phyloP scores from a whole-genome alignment of 2,113 vertebrate species.

The Thymallus thymallus region DNA sequence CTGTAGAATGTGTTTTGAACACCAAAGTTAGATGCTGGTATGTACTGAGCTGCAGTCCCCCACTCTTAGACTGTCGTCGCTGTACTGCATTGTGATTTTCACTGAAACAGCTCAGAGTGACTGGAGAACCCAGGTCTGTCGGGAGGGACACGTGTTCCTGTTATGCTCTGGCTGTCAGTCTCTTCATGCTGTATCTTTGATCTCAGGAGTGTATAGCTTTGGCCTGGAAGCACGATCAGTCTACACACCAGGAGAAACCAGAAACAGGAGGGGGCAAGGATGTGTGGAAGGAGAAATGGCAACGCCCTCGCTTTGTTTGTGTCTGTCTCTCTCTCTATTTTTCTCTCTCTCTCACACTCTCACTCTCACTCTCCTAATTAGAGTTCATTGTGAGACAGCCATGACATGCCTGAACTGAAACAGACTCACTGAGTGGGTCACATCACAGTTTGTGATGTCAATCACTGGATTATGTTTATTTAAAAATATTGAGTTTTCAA shows the following conservation, averaged over 20 bases:
- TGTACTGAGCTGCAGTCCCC: conserved; percentile 22
- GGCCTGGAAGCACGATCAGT: conserved; percentile 50
- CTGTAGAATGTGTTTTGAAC: conserved; percentile 28
- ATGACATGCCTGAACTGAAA: background rate
- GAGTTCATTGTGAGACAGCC: background rate
- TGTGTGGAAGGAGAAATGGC: conserved; percentile 36
- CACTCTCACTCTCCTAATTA: background rate
- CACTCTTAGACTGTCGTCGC: conserved; percentile 37
- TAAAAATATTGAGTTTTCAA: too few species aligned
- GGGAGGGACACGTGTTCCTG: too few species aligned
- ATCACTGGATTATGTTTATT: too few species aligned
- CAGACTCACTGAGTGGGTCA: background rate
- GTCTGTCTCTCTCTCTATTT: background rate
- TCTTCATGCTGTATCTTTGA: conserved; percentile 55
- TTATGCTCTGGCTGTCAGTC: conserved; percentile 33
- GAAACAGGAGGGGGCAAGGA: conserved; percentile 41
- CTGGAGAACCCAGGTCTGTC: too few species aligned
- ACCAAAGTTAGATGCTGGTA: conserved; percentile 21
- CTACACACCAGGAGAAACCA: conserved; percentile 42
- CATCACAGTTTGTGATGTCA: background rate
- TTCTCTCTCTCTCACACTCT: background rate
- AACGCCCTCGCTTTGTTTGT: conserved; percentile 39
- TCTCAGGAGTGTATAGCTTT: conserved; percentile 49
- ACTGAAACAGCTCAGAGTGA: too few species aligned
- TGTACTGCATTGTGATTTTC: too few species aligned